Evolutionary conservation across 2,113 vertebrate species (phyloP).

Genomic region (Dasypus novemcinctus): DNA sequence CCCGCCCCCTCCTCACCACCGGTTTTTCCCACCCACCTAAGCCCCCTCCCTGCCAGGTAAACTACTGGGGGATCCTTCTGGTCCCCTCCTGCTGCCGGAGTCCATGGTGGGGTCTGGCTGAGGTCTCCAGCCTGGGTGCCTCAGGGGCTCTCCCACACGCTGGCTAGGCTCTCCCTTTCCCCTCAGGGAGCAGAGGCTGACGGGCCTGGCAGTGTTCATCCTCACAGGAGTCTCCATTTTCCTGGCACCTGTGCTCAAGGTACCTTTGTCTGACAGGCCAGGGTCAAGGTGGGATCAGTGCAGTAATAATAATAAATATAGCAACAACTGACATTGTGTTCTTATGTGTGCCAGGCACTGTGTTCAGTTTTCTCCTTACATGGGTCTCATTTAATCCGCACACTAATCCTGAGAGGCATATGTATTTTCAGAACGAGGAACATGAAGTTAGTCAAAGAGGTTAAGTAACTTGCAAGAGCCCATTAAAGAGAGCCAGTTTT

Average conservation of each 20-base stretch:
- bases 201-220: conserved; percentile 84
- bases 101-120: neutral
- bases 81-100: neutral
- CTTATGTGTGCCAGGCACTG: neutral
- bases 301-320: neutral
- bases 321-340: neutral
- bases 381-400: neutral
- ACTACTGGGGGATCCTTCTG: neutral
- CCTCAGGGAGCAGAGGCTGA: conserved; percentile 87
- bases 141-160: neutral
- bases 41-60: neutral
- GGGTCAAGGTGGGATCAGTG: neutral
- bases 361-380: neutral
- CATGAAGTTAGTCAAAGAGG: neutral
- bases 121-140: neutral
- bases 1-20: neutral
- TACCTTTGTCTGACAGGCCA: conserved; percentile 61
- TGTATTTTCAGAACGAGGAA: conserved; percentile 2
- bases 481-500: neutral
- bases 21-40: neutral
- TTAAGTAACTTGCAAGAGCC: neutral
- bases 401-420: neutral
- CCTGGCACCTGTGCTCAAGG: conserved; percentile 86
- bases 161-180: neutral
- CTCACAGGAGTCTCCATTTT: conserved; percentile 85